Base-by-base conservation (phyloP, 2,888 invertebrate genomes). In the Myathropa florea region DNA sequence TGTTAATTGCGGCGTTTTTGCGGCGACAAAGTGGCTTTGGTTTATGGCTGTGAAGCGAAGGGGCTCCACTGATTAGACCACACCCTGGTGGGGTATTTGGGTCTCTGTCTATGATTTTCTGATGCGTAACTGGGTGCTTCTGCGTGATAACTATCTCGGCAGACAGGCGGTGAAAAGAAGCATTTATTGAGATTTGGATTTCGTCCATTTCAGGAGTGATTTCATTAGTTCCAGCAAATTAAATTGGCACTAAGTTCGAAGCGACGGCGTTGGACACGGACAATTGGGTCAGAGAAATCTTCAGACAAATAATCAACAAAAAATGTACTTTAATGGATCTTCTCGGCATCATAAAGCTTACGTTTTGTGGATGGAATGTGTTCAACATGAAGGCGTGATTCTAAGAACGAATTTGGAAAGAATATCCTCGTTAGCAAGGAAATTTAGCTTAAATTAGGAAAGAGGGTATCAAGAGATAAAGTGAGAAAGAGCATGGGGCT, bases 91-190 rank as follows among this genome's bases (percentile, higher is more conserved):
- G 60, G 61, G 65, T 33, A 55, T 46, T 46, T 46, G 18, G 65
- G 33, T 33, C 65, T 26, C 24, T 46, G 46, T 71, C 24, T 36
- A 80, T 65, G 79, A 65, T 73, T 80, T 72, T 28, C 10, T 12
- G 12, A 26, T 64, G 39, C 53, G 61, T 68, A 36, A 55, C 26
- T 24, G 61, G 64, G 12, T 7, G 39, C 14, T 33, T 10, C 6
- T 24, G 24, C 21, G 23, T 12, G 21, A 9, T 57, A 7, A 4
- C 7, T 39, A 26, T 57, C 12, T 18, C 55, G 33, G 28, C 33
- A n/a, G 63, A 72, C 26, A 24, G 63, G 6, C 61, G 61, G 61
- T 72, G 53, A 23, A 23, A 30, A 23, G 59, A 70, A 60, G 39
- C 33, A 33, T n/a, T 33, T 33, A 33, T 12, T 3, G 7, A 7